Evolutionary conservation across 2,888 invertebrate genomes (phyloP), one percentile per base, ranked within the genome.

Genomic region (Polydesmus complanatus): DNA sequence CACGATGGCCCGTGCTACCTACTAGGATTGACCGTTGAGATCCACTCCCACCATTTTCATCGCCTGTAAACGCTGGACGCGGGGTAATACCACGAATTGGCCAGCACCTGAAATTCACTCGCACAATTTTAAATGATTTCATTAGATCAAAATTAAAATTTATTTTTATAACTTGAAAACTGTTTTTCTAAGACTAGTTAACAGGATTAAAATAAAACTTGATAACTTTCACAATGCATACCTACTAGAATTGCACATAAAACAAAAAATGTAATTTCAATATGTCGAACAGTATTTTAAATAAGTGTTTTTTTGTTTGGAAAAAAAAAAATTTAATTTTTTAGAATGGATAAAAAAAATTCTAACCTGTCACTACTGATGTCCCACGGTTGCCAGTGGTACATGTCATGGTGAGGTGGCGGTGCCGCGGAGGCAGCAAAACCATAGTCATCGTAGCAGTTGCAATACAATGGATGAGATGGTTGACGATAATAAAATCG

Each of bases 381-480:
- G 63, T 81, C 81, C 82, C 82, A 82, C 1, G 81, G 72, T 70
- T 70, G 79, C 73, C 69, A 77, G 65, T 70, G 79, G 69, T 78
- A 80, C 63, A 80, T 73, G 48, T 64, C 59, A 67, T 75, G 79
- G 14, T 37, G 37, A 8, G 37, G 37, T 37, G 37, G 37, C 14
- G 37, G 37, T 67, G 72, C 74, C 64, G 77, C 75, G 67, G 71
- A 73, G 64, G 77, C 75, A 51, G 75, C 80, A 68, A 80, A 83
- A 1, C 83, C 77, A 67, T 83, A 84, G 69, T 85, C 84, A 68
- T 84, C 84, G 71, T 83, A 85, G 69, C 84, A 86, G 63, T 83
- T 82, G 68, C 84, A 85, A 61, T 67, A 67, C 21, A 67, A 73
- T 70, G 48, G 73, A 73, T 62, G 73, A 69, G 62, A 71, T 59